Base-by-base conservation (phyloP, 1,140 invertebrate genomes). In the Drosophila ficusphila region DNA sequence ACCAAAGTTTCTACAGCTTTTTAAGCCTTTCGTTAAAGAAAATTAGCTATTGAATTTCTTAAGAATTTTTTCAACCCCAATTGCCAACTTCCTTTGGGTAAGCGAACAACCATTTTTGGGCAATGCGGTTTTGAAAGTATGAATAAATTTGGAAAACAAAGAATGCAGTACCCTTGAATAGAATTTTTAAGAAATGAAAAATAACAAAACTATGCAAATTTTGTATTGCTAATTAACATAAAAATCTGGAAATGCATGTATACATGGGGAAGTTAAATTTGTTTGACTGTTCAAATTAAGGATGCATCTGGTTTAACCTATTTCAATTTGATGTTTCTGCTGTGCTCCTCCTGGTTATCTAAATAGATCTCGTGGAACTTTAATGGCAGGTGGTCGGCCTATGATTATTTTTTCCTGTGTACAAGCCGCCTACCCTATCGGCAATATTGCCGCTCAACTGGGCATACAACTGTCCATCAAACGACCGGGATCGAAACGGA, bases 401-500 rank as follows among this genome's bases (percentile, higher is more conserved):
- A 2, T 14, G 1, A 33, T 8, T 25, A 18, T 57, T 58, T 58
- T 53, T 57, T 12, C 0, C 31, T 56, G 56, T 60, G 56, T 56
- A 60, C 31, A 9, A 31, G 23, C 29, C 31, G 14, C 34, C 12
- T 61, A 11, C 19, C 12, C 5, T 16, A 41, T 16, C 38, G 31
- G 7, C 25, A 42, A 60, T 62, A 56, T 61, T 14, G 58, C 58
- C 56, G 56, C 39, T 62, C 60, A 64, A 58, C 61, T 64, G 60
- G 31, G 60, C 46, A 83, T 76, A 75, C 75, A 83, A 83, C 75
- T 83, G 79, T 83, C 79, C 70, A 67, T 83, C 79, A 83, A 71
- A 72, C 54, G 56, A 46, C 38, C 61, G 27, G 58, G 54, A 42
- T 61, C 60, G 60, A 44, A 62, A 39, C 57, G 57, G 29, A 62